Conservation (phyloP, 2,797 vertebrate species). For the Cichlasoma orientale region DNA sequence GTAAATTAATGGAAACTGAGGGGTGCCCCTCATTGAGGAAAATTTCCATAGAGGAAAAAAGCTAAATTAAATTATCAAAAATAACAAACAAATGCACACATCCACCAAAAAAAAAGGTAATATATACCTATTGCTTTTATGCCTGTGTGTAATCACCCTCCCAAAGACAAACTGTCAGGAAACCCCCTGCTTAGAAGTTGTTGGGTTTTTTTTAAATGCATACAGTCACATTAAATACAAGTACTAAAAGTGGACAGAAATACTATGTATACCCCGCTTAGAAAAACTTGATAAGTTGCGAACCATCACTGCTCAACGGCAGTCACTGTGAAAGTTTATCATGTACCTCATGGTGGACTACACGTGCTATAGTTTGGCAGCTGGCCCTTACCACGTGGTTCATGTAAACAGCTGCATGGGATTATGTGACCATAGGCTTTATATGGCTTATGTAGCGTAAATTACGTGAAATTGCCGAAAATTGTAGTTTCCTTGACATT, state of each 20-base stretch:
- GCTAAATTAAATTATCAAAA: not conserved
- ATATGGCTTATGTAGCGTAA: not conserved
- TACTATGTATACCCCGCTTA: too few species aligned
- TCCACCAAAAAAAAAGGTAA: not conserved
- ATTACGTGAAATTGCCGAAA: not conserved
- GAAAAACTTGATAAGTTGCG: not conserved
- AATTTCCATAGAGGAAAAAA: not conserved
- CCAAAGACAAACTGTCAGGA: too few species aligned
- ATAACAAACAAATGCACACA: not conserved
- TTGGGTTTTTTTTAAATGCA: not conserved
- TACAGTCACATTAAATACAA: too few species aligned
- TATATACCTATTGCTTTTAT: not conserved
- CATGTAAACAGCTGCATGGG: constrained; percentile 55
- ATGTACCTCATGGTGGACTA: not conserved
- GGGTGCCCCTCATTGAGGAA: not conserved
- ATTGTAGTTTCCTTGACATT: not conserved
- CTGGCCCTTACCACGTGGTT: constrained; percentile 59
- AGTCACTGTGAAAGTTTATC: not conserved
- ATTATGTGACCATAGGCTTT: not conserved
- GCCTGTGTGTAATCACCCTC: too few species aligned
- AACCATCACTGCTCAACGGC: not conserved
- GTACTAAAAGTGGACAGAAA: too few species aligned
- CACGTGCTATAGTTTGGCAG: constrained; percentile 38
- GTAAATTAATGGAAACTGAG: not conserved
- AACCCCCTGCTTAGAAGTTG: not conserved